These are phyloP conservation scores for Anser cygnoides DNA, from an alignment of 2,113 vertebrate species.

Conservation along the genomic window DNA sequence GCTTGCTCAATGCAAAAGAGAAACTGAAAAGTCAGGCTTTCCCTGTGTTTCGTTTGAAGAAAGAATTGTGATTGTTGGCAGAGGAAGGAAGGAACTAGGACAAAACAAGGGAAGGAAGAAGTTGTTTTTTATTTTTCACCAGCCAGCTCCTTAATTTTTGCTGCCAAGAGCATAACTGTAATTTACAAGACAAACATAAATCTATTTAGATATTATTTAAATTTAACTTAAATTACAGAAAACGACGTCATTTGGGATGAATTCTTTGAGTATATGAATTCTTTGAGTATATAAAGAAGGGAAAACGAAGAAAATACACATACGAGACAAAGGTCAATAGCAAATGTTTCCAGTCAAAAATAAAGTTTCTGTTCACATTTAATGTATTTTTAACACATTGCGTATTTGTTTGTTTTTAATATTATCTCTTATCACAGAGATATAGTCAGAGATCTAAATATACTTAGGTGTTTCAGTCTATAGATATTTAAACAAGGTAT, in stretches of 20 bases:
- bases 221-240: conserved; percentile 47
- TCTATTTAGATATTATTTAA: conserved; percentile 25
- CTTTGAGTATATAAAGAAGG: neutral
- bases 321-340: neutral
- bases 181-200: conserved; percentile 59
- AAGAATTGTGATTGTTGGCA: conserved; percentile 70
- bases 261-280: neutral
- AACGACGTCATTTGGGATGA: neutral
- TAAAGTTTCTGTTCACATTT: neutral
- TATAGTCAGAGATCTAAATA: neutral
- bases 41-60: conserved; percentile 64
- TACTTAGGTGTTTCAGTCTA: neutral
- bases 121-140: conserved; percentile 31
- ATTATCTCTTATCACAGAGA: neutral
- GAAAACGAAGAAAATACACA: conserved; percentile 9
- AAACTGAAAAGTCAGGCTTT: conserved; percentile 20
- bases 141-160: conserved; percentile 34
- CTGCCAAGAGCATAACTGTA: conserved; percentile 48
- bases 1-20: conserved; percentile 19
- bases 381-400: neutral
- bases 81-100: conserved; percentile 74
- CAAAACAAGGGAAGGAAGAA: conserved; percentile 76
- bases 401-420: neutral
- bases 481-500: neutral
- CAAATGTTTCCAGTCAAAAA: neutral